Evolutionary conservation across 2,797 vertebrate species (phyloP).

Genomic region (Poeciliopsis presidionis): DNA sequence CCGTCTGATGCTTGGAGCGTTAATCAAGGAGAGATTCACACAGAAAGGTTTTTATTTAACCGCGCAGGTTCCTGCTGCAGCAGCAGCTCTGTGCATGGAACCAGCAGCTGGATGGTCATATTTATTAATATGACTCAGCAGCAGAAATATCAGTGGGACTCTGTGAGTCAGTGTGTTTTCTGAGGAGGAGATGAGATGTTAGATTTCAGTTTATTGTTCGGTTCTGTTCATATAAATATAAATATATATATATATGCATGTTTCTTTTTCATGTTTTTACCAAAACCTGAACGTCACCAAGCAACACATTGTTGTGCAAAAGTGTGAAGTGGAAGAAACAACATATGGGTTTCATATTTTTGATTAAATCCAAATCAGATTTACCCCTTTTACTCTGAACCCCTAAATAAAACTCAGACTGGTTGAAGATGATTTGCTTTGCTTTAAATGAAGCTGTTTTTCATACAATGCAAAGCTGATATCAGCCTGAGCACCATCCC

Average conservation of each 20-base stretch:
- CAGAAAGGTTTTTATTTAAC: not conserved
- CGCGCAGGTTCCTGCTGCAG: slow-evolving; percentile 7
- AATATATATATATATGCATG: too few species aligned
- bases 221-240: not conserved
- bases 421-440: not conserved
- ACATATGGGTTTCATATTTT: not conserved
- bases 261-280: not conserved
- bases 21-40: slow-evolving; percentile 1
- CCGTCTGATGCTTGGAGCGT: slow-evolving; percentile 11
- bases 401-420: not conserved
- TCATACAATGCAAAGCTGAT: not conserved
- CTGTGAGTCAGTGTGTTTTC: slow-evolving; percentile 37
- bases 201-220: not conserved
- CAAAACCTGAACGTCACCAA: not conserved
- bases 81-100: slow-evolving; percentile 21
- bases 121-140: slow-evolving; percentile 70
- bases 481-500: not conserved
- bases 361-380: not conserved
- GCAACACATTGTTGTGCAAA: not conserved
- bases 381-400: not conserved
- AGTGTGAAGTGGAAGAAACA: not conserved
- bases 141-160: slow-evolving; percentile 28
- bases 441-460: not conserved
- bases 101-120: slow-evolving; percentile 28
- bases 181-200: slow-evolving; percentile 7